phyloP scores from a whole-genome alignment of 2,113 vertebrate genomes.

The Dendropsophus ebraccatus region DNA sequence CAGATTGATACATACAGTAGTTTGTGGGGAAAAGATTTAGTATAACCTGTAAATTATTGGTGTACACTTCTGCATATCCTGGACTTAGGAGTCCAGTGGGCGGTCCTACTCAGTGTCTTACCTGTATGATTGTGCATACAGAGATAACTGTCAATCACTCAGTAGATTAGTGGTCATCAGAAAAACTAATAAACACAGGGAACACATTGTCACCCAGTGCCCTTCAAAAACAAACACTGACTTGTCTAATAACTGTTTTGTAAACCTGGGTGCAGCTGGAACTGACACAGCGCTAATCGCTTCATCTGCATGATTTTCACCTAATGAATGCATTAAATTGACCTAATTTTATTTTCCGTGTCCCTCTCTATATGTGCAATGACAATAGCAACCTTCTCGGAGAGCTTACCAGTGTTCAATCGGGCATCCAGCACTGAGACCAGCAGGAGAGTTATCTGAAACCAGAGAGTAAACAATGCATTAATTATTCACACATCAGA shows the following conservation, averaged over 20 bases:
- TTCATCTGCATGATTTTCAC: conserved; percentile 16
- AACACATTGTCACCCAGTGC: not conserved
- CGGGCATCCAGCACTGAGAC: not conserved
- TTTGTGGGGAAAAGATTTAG: too few relatives aligned
- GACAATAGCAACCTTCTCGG: conserved; percentile 9
- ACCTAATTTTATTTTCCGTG: not conserved
- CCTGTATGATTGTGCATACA: too few relatives aligned
- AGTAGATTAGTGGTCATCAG: not conserved
- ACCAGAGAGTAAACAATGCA: conserved; percentile 25
- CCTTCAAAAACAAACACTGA: not conserved
- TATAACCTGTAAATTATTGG: too few relatives aligned
- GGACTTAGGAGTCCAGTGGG: too few relatives aligned
- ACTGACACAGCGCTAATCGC: not conserved
- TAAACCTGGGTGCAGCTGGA: not conserved
- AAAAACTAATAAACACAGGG: not conserved
- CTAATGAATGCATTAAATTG: conserved; percentile 6
- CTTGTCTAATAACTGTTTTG: not conserved
- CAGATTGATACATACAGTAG: too few relatives aligned
- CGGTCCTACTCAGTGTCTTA: too few relatives aligned
- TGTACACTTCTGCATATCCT: too few relatives aligned
- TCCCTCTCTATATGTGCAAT: not conserved
- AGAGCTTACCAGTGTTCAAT: conserved; percentile 30
- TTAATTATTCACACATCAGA: conserved; percentile 32
- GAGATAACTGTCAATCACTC: too few relatives aligned
- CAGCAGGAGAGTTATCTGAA: conserved; percentile 41